phyloP scores from a whole-genome alignment of 2,797 vertebrate species.

The Poecilia picta region DNA sequence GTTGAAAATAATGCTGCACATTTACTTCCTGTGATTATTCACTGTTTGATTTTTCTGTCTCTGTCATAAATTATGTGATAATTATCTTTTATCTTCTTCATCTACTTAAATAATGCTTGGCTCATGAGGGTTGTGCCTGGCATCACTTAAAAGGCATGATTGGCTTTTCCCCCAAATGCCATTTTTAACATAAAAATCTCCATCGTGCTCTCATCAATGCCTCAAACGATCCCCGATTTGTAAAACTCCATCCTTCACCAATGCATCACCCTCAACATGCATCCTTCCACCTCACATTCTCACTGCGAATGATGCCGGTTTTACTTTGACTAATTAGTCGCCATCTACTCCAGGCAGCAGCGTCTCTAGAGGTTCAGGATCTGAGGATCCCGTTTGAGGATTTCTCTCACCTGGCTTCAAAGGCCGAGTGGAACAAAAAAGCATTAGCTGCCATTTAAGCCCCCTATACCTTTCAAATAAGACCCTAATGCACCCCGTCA shows the following conservation, averaged over 20 bases:
- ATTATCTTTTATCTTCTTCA: constrained; percentile 15
- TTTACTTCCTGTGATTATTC: constrained; percentile 14
- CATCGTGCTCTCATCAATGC: constrained; percentile 71
- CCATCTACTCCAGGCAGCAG: constrained; percentile 39
- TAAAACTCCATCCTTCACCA: constrained; percentile 58
- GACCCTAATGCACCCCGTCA: constrained; percentile 31
- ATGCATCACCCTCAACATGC: constrained; percentile 33
- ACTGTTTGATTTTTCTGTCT: constrained; percentile 17
- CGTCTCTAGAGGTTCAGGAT: constrained; percentile 62
- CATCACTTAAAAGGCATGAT: constrained; percentile 68
- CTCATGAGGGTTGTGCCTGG: constrained; percentile 32
- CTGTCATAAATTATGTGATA: constrained; percentile 25
- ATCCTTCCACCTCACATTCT: constrained; percentile 35
- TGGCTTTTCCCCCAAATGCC: constrained; percentile 44
- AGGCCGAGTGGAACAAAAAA: constrained; percentile 66
- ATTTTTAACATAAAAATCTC: constrained; percentile 58
- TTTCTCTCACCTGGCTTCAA: constrained; percentile 72
- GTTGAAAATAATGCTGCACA: constrained; percentile 1
- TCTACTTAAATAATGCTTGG: constrained; percentile 37
- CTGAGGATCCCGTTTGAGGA: constrained; percentile 58
- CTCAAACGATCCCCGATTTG: constrained; percentile 76
- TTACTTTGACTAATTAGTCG: constrained; percentile 65
- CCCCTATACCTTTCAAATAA: constrained; percentile 60
- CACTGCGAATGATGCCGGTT: constrained; percentile 51
- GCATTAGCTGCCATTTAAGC: constrained; percentile 49